A percentile compares a stretch with the other conserved stretches of the same genome.
These are phyloP conservation scores for Lepidothrix coronata DNA, from an alignment of 2,113 vertebrate genomes.

Conservation along the genomic window DNA sequence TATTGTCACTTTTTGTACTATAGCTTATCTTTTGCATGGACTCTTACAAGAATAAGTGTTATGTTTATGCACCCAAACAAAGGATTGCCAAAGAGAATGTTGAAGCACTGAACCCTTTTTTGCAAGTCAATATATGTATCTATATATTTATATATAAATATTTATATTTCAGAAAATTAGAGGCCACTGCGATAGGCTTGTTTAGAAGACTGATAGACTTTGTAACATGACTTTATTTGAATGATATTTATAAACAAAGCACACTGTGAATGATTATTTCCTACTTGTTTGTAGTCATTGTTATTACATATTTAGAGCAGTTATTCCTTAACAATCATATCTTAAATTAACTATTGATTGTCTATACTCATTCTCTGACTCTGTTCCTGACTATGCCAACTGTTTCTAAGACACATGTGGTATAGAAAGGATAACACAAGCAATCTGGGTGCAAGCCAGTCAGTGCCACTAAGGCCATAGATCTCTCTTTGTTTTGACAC, in stretches of 20 bases:
- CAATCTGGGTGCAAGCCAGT: neutral
- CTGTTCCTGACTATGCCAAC: neutral
- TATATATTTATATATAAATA: neutral
- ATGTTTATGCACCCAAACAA: neutral
- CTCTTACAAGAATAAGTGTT: neutral
- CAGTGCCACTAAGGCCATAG: neutral
- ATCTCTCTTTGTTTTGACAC: neutral
- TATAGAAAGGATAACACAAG: neutral
- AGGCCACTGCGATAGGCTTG: neutral
- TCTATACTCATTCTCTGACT: neutral
- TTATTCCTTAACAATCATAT: neutral
- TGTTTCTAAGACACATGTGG: neutral
- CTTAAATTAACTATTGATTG: neutral
- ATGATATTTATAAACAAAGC: neutral
- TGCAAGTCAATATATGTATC: neutral
- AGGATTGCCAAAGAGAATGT: neutral
- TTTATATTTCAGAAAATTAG: neutral
- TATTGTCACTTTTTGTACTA: neutral
- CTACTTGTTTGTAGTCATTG: neutral
- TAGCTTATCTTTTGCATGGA: neutral
- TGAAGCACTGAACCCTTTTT: neutral
- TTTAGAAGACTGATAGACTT: neutral
- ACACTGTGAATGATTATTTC: neutral
- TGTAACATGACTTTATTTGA: neutral
- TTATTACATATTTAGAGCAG: neutral